Conservation (phyloP, 2,888 invertebrate genomes). For the Adelphocoris suturalis region DNA sequence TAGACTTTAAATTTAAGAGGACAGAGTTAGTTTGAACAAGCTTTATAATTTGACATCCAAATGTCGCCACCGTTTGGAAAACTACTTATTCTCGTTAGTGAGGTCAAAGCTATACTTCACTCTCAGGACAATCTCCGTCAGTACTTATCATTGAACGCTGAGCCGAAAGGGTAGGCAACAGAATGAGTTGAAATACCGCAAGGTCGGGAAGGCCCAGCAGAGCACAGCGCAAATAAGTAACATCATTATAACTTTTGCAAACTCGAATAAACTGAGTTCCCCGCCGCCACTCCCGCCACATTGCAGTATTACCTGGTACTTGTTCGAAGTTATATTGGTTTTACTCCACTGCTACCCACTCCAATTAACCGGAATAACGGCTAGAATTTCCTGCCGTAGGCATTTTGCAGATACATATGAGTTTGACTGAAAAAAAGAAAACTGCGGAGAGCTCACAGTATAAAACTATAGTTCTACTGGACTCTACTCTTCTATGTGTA, state of each 20-base stretch:
- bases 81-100: neutral
- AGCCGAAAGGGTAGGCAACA: neutral
- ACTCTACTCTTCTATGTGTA: too few species aligned
- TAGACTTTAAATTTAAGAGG: too few species aligned
- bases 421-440: too few species aligned
- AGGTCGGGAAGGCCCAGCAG: neutral
- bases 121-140: neutral
- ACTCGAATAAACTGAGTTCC: constrained; percentile 40
- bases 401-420: neutral
- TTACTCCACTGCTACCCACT: neutral
- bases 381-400: neutral
- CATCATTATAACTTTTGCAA: constrained; percentile 35
- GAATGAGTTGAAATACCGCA: neutral
- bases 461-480: too few species aligned
- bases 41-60: too few species aligned
- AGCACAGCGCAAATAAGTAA: constrained; percentile 50
- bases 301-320: constrained; percentile 20
- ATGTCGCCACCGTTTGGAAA: neutral
- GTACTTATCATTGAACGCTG: neutral
- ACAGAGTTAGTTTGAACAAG: too few species aligned
- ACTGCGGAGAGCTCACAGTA: too few species aligned
- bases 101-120: neutral
- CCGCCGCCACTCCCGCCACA: neutral
- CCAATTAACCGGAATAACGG: neutral
- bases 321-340: constrained; percentile 22